phyloP scores from a whole-genome alignment of 2,888 invertebrate species.

The Drosophila glabriapex region DNA sequence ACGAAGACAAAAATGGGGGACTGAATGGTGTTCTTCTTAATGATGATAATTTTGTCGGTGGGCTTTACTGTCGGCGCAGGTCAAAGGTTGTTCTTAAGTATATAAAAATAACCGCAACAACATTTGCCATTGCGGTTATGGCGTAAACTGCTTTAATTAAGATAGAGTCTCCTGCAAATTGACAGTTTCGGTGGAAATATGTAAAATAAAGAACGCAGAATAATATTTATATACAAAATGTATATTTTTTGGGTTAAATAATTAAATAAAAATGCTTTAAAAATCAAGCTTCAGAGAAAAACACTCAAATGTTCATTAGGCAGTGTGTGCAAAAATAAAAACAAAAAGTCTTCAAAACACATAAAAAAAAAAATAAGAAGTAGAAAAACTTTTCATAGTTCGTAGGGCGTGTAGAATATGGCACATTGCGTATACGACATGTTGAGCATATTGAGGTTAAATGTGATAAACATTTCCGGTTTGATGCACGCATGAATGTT shows the following conservation, averaged over 20 bases:
- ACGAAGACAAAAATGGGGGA: constrained; percentile 51
- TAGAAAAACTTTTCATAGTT: constrained; percentile 5
- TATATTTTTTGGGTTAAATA: background rate
- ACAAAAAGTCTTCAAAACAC: background rate
- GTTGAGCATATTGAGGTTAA: constrained; percentile 60
- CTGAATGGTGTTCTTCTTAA: constrained; percentile 11
- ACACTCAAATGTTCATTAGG: background rate
- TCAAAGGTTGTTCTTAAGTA: constrained; percentile 33
- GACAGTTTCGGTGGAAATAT: background rate
- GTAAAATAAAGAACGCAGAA: background rate
- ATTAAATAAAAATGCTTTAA: background rate
- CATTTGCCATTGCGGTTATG: constrained; percentile 3
- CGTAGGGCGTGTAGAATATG: constrained; percentile 13
- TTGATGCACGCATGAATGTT: constrained; percentile 72
- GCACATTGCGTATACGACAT: constrained; percentile 64
- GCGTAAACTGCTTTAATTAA: constrained; percentile 12
- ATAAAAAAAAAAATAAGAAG: background rate
- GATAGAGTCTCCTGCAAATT: constrained; percentile 9
- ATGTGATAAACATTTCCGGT: constrained; percentile 70
- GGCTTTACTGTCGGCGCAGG: constrained; percentile 20
- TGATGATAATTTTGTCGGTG: constrained; percentile 1
- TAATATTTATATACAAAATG: background rate
- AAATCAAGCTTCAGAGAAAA: background rate
- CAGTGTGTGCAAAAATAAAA: constrained; percentile 5
- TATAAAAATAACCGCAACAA: constrained; percentile 37